Conservation (phyloP, 1,140 invertebrate genomes). For the Zophobas morio region DNA sequence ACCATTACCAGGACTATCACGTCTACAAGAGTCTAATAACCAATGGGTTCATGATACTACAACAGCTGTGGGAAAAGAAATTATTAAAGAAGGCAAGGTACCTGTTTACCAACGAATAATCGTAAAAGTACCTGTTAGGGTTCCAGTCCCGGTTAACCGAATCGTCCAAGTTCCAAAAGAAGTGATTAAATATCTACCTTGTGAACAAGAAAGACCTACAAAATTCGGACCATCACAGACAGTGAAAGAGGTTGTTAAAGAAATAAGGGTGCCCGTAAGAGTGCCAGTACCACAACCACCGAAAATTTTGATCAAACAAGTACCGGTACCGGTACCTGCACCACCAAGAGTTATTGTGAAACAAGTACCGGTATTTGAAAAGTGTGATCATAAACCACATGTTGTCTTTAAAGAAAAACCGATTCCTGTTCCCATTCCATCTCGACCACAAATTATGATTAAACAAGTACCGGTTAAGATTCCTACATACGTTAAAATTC, state of each 20-base stretch:
- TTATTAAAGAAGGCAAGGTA: conserved; percentile 7
- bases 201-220: neutral
- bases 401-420: conserved; percentile 6
- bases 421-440: neutral
- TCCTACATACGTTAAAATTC: neutral
- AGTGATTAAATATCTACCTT: neutral
- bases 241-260: conserved; percentile 14
- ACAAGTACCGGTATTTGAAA: conserved; percentile 30
- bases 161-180: conserved; percentile 25
- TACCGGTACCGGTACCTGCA: conserved; percentile 26
- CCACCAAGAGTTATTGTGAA: conserved; percentile 34
- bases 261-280: conserved; percentile 10
- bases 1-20: too few species aligned
- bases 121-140: neutral
- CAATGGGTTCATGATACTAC: neutral
- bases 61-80: too few species aligned
- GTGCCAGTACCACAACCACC: conserved; percentile 28
- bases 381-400: conserved; percentile 1
- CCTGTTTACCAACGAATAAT: neutral
- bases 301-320: conserved; percentile 37
- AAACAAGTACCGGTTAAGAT: conserved; percentile 11
- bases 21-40: neutral
- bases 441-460: neutral
- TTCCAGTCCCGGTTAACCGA: conserved; percentile 22
- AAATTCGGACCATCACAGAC: neutral